Percentiles rank a stretch among this genome's conserved stretches.
These are phyloP conservation scores for Strix aluco DNA, from an alignment of 2,113 vertebrate genomes.

Conservation along the genomic window DNA sequence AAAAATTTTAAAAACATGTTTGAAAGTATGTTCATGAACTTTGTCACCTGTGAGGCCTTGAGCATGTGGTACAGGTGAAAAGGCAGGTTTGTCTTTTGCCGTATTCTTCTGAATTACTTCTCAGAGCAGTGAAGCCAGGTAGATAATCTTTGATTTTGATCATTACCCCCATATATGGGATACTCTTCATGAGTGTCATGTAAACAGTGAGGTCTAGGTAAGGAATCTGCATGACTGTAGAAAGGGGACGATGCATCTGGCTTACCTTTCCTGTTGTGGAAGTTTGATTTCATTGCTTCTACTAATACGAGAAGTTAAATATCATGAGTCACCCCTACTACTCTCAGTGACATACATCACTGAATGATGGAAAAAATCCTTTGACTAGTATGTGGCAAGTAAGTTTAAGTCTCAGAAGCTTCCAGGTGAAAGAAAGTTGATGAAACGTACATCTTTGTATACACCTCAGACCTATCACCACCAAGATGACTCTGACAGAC, in stretches of 20 bases:
- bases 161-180: not conserved
- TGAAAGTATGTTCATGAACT: not conserved
- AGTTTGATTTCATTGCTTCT: not conserved
- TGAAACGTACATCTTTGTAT: not conserved
- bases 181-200: not conserved
- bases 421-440: not conserved
- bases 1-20: not conserved
- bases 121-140: not conserved
- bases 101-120: not conserved
- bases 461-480: not conserved
- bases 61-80: not conserved
- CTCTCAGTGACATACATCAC: not conserved
- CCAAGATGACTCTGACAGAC: not conserved
- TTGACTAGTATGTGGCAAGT: not conserved
- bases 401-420: not conserved
- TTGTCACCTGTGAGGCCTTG: not conserved
- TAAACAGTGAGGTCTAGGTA: not conserved
- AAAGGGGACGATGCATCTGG: not conserved
- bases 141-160: not conserved
- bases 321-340: fast-evolving
- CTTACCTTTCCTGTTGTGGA: not conserved
- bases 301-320: not conserved
- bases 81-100: not conserved
- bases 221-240: not conserved
- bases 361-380: not conserved